Conservation (phyloP, 2,888 invertebrate genomes). For the Drosophila kokeensis region DNA sequence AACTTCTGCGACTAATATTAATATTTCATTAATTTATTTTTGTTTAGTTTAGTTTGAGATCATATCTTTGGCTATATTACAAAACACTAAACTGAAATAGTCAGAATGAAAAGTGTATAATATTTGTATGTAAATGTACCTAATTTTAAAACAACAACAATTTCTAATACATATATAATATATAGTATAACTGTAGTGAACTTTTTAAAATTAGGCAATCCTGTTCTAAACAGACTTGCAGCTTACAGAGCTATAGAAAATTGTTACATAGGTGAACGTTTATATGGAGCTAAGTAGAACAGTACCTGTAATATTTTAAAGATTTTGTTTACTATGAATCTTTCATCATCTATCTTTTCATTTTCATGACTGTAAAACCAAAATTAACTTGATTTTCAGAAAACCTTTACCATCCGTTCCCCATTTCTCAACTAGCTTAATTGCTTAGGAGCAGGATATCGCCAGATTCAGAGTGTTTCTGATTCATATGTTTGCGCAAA, state of each 20-base stretch:
- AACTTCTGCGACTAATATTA: slow-evolving; percentile 51
- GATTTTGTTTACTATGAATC: not conserved
- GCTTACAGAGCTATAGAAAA: not conserved
- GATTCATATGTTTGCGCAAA: slow-evolving; percentile 84
- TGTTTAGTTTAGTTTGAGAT: slow-evolving; percentile 51
- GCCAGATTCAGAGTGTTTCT: slow-evolving; percentile 78
- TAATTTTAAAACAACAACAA: slow-evolving; percentile 67
- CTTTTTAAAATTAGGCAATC: slow-evolving; percentile 15
- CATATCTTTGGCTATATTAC: slow-evolving; percentile 73
- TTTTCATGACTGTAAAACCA: not conserved
- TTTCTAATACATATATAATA: slow-evolving; percentile 29
- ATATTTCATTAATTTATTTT: slow-evolving; percentile 14
- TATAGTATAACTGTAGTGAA: slow-evolving; percentile 16
- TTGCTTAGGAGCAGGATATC: slow-evolving; percentile 44
- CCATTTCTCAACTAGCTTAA: slow-evolving; percentile 1
- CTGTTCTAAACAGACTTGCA: not conserved
- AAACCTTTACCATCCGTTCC: not conserved
- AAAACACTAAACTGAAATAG: slow-evolving; percentile 29
- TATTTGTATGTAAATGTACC: slow-evolving; percentile 16
- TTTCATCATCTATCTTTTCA: not conserved
- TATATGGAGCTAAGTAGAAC: not conserved
- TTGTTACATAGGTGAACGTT: not conserved
- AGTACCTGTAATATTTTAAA: not conserved
- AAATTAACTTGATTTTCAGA: not conserved
- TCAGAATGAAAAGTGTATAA: slow-evolving; percentile 23